Conservation (phyloP, 2,888 invertebrate genomes). For the Caenorhabditis panamensis region DNA sequence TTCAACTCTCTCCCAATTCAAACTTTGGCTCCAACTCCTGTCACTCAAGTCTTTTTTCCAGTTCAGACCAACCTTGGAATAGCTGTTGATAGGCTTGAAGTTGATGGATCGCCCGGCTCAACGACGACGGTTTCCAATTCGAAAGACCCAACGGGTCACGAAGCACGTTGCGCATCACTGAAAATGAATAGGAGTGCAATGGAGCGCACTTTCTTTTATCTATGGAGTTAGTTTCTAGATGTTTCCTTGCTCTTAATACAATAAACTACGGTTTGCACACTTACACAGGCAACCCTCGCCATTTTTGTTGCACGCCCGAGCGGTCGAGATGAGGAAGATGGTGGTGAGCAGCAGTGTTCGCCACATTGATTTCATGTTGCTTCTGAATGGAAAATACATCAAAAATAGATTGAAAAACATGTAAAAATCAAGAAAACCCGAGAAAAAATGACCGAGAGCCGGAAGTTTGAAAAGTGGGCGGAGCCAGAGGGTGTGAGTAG, state of each 20-base stretch:
- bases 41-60: not conserved
- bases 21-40: too few species aligned
- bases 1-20: too few species aligned
- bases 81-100: slow-evolving; percentile 67
- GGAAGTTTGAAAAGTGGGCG: not conserved
- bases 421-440: slow-evolving; percentile 6
- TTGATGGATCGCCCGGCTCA: slow-evolving; percentile 67
- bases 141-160: slow-evolving; percentile 68
- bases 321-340: slow-evolving; percentile 27
- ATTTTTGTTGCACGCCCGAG: slow-evolving; percentile 38
- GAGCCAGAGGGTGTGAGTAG: not conserved
- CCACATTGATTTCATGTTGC: slow-evolving; percentile 45
- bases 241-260: too few species aligned
- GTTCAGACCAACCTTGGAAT: slow-evolving; percentile 57
- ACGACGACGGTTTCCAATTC: slow-evolving; percentile 65
- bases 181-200: not conserved
- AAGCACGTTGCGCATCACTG: slow-evolving; percentile 67
- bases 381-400: slow-evolving; percentile 13
- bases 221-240: not conserved
- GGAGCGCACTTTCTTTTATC: too few species aligned
- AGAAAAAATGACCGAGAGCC: not conserved
- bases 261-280: too few species aligned
- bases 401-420: not conserved
- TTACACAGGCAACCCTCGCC: slow-evolving; percentile 50
- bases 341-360: slow-evolving; percentile 40